A percentile compares a stretch with the other conserved stretches of the same genome.
Conservation (phyloP, 2,797 vertebrate species). For the Danionella dracula region DNA sequence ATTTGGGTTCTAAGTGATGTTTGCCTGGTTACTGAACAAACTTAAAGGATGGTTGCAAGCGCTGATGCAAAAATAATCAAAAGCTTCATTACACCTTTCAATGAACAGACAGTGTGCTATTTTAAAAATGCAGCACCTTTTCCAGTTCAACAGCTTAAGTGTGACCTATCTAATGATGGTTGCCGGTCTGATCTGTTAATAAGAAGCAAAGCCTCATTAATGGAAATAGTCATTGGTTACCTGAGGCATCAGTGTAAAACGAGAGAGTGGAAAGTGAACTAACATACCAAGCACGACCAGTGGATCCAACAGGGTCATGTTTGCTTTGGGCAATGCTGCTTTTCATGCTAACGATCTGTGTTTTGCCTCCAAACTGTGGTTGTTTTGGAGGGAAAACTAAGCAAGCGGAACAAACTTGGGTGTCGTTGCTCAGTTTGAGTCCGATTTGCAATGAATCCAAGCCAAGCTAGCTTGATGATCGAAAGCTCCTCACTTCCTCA, state of each 20-base stretch:
- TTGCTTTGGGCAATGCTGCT: constrained; percentile 25
- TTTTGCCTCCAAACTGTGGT: constrained; percentile 54
- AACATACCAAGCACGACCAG: constrained; percentile 37
- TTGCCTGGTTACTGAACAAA: background rate
- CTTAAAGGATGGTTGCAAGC: background rate
- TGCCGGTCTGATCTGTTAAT: constrained; percentile 44
- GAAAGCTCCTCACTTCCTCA: background rate
- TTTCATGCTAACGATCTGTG: constrained; percentile 25
- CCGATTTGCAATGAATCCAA: constrained; percentile 18
- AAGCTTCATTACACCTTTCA: background rate
- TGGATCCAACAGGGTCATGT: constrained; percentile 31
- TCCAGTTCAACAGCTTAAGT: constrained; percentile 21
- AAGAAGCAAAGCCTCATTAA: constrained; percentile 56
- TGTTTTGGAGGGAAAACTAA: constrained; percentile 55
- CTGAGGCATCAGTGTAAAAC: constrained; percentile 49
- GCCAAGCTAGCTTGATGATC: constrained; percentile 4
- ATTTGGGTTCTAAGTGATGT: background rate
- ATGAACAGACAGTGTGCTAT: constrained; percentile 2
- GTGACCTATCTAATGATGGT: constrained; percentile 41
- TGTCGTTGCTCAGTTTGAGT: constrained; percentile 16
- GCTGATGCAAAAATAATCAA: background rate
- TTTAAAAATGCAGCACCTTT: constrained; percentile 27
- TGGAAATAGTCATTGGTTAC: constrained; percentile 56
- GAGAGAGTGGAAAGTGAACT: constrained; percentile 47
- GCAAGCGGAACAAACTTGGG: constrained; percentile 39